A percentile compares a stretch with the other conserved stretches of the same genome.
Evolutionary conservation across 2,888 invertebrate species (phyloP).

Genomic region (Idaea dimidiata): DNA sequence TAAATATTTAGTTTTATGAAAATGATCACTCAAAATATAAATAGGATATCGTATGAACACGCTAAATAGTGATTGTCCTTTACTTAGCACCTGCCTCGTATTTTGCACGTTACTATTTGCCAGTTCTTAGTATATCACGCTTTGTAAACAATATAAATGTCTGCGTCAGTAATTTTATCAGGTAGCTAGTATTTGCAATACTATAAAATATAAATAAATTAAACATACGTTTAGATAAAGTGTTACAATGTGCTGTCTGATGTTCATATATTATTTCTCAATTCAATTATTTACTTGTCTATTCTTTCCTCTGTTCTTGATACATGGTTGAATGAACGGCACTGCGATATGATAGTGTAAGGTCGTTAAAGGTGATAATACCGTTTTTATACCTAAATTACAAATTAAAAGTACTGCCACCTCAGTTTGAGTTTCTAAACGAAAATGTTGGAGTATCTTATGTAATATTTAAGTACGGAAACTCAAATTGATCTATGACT

Average conservation of each 20-base stretch:
- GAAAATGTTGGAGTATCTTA: too few relatives aligned
- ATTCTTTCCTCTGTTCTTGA: constrained; percentile 17
- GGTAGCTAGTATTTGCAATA: constrained; percentile 15
- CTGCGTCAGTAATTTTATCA: constrained; percentile 12
- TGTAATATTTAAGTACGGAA: not conserved
- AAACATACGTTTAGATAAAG: constrained; percentile 22
- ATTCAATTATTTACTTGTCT: constrained; percentile 22
- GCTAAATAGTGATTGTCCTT: not conserved
- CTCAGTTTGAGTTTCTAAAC: too few relatives aligned
- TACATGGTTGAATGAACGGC: constrained; percentile 47
- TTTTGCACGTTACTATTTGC: constrained; percentile 7
- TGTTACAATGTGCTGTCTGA: constrained; percentile 14
- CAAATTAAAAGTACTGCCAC: too few relatives aligned
- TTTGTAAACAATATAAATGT: constrained; percentile 7
- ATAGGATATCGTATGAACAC: constrained; percentile 2
- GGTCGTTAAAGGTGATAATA: constrained; percentile 41
- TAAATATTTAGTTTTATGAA: constrained; percentile 3
- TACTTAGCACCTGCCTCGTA: not conserved
- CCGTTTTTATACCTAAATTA: not conserved
- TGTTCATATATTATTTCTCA: constrained; percentile 20
- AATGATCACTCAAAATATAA: not conserved
- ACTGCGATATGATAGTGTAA: constrained; percentile 40
- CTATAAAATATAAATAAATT: constrained; percentile 18
- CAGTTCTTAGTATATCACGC: constrained; percentile 13
- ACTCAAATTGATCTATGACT: not conserved